Percentiles rank a stretch among this genome's conserved stretches.
Evolutionary conservation across 2,797 vertebrate genomes (phyloP).

Genomic region (Triplophysa yarkandensis): DNA sequence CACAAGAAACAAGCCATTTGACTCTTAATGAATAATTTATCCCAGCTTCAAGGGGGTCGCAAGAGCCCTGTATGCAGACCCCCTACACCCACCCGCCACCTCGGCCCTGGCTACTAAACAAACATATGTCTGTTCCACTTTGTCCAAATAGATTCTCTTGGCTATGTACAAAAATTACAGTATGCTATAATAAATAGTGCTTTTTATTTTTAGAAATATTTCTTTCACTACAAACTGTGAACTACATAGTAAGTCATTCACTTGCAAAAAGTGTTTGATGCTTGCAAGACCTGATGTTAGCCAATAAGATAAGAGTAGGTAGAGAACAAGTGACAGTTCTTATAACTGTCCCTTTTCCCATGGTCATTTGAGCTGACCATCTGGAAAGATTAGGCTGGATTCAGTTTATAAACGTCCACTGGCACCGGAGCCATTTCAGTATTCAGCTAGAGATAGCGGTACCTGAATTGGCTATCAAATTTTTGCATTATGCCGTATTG

Average conservation of each 20-base stretch:
- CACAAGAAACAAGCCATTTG: conserved; percentile 76
- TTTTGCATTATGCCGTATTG: conserved; percentile 77
- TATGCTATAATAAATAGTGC: neutral
- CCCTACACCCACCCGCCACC: conserved; percentile 53
- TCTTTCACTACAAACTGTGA: neutral
- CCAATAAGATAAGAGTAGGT: neutral
- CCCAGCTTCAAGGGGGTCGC: conserved; percentile 65
- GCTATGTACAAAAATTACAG: neutral
- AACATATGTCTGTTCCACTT: conserved; percentile 2
- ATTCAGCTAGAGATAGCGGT: conserved; percentile 61
- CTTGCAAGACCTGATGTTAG: neutral
- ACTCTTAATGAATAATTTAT: conserved; percentile 79
- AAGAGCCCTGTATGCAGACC: conserved; percentile 60
- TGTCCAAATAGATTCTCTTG: neutral
- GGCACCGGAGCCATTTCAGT: conserved; percentile 62
- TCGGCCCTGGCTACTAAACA: conserved; percentile 11
- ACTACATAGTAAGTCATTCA: too few relatives aligned
- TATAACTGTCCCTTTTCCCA: neutral
- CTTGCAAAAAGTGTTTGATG: neutral
- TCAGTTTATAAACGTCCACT: conserved; percentile 56
- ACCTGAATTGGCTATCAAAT: conserved; percentile 73
- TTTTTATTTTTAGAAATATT: neutral
- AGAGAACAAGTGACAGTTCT: neutral
- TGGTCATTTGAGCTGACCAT: neutral
- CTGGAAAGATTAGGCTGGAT: conserved; percentile 57